A percentile compares a stretch with the other conserved stretches of the same genome.
Conservation (phyloP, 2,113 vertebrate species). For the Zootoca vivipara region DNA sequence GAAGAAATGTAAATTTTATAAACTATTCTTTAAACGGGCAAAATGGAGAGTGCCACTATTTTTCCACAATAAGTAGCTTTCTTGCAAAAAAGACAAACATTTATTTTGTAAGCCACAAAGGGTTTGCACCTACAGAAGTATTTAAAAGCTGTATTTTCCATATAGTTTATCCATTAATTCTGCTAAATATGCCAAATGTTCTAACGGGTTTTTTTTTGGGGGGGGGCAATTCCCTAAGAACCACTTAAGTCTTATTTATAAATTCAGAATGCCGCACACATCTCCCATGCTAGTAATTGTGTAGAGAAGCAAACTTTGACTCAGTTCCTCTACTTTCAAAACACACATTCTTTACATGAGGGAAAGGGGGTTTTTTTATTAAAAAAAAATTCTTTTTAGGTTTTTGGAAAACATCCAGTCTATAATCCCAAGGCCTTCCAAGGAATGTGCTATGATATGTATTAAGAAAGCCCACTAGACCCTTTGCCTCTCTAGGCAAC, state of each 20-base stretch:
- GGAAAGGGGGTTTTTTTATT: not conserved
- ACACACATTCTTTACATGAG: constrained; percentile 23
- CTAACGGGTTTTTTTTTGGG: not conserved
- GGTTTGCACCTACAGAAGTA: not conserved
- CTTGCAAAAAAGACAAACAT: constrained; percentile 11
- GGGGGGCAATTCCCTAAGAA: not conserved
- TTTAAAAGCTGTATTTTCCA: constrained; percentile 26
- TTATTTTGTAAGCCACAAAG: not conserved
- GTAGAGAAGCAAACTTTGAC: constrained; percentile 15
- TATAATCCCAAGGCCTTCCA: constrained; percentile 49
- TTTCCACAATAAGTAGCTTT: not conserved
- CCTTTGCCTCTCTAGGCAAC: constrained; percentile 19
- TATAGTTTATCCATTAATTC: not conserved
- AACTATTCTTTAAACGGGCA: not conserved
- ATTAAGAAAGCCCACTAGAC: constrained; percentile 29
- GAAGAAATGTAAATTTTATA: not conserved
- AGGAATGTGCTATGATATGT: constrained; percentile 47
- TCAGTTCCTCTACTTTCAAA: not conserved
- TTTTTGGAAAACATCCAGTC: constrained; percentile 49
- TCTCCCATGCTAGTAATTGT: not conserved
- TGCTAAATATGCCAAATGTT: not conserved
- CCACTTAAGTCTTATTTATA: not conserved
- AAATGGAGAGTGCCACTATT: not conserved
- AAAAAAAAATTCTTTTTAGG: constrained; percentile 6
- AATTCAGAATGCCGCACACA: constrained; percentile 1